A percentile compares a stretch with the other conserved stretches of the same genome.
phyloP scores from a whole-genome alignment of 2,888 invertebrate species.

The Morpho achilles region DNA sequence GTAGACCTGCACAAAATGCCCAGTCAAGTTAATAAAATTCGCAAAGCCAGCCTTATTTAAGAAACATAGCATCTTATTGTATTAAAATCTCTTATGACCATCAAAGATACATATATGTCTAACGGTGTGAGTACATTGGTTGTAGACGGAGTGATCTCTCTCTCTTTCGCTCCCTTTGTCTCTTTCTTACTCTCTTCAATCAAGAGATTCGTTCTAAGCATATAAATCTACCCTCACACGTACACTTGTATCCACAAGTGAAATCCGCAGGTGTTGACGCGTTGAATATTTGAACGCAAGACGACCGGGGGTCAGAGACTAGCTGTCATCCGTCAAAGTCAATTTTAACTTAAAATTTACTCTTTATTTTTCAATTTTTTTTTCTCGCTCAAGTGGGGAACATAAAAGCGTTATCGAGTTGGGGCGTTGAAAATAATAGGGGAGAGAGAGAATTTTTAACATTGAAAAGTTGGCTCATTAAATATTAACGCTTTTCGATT shows the following conservation, averaged over 20 bases:
- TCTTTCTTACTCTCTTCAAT: too few species aligned
- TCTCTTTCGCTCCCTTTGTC: too few species aligned
- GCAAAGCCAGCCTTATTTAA: too few species aligned
- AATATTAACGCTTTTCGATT: conserved; percentile 53
- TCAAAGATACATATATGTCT: too few species aligned
- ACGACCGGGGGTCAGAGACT: conserved; percentile 56
- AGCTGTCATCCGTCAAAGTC: conserved; percentile 69
- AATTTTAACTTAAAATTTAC: conserved; percentile 73
- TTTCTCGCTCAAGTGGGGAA: conserved; percentile 40
- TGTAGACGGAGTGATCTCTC: too few species aligned
- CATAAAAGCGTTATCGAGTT: conserved; percentile 73
- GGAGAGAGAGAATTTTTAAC: conserved; percentile 54
- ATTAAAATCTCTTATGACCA: too few species aligned
- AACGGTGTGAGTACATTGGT: too few species aligned
- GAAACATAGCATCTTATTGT: too few species aligned
- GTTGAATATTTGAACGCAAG: conserved; percentile 68
- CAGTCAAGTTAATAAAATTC: too few species aligned
- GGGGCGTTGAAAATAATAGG: conserved; percentile 58
- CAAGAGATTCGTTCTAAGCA: too few species aligned
- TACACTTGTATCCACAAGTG: conserved; percentile 3
- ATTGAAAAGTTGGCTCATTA: conserved; percentile 61
- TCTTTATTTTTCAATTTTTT: conserved; percentile 60
- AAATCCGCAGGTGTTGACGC: conserved; percentile 42
- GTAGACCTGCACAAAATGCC: too few species aligned
- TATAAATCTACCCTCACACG: background rate